A percentile compares a stretch with the other conserved stretches of the same genome.
Conservation (phyloP, 2,888 invertebrate species). For the Lasioglossum villosulum region DNA sequence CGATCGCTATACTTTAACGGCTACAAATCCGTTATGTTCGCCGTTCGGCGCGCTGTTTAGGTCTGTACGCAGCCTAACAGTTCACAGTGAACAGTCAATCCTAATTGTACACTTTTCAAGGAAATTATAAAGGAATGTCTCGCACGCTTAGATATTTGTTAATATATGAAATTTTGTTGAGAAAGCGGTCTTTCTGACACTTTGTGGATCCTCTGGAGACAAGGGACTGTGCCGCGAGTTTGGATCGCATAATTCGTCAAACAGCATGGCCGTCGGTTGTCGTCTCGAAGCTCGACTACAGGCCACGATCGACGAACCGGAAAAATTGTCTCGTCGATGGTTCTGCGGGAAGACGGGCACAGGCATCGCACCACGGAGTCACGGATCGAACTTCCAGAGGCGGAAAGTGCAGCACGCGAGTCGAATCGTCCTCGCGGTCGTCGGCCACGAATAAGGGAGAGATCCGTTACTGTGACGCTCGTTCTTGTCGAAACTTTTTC, state of each 20-base stretch:
- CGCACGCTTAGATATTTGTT: too few species aligned
- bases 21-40: too few species aligned
- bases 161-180: too few species aligned
- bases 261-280: background rate
- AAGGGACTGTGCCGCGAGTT: background rate
- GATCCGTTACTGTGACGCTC: slow-evolving; percentile 64
- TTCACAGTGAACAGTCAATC: too few species aligned
- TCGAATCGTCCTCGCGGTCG: slow-evolving; percentile 16
- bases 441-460: slow-evolving; percentile 26
- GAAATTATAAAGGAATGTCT: too few species aligned
- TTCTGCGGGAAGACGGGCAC: background rate
- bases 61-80: too few species aligned
- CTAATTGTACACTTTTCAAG: too few species aligned
- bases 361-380: background rate
- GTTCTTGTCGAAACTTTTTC: slow-evolving; percentile 65
- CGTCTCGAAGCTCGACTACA: background rate
- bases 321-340: background rate
- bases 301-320: background rate
- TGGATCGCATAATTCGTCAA: background rate
- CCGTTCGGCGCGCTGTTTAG: too few species aligned
- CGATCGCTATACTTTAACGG: too few species aligned
- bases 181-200: too few species aligned
- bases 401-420: slow-evolving; percentile 30
- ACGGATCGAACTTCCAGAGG: slow-evolving; percentile 31
- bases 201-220: background rate